phyloP scores from a whole-genome alignment of 1,140 invertebrate species.

The Drosophila orena region DNA sequence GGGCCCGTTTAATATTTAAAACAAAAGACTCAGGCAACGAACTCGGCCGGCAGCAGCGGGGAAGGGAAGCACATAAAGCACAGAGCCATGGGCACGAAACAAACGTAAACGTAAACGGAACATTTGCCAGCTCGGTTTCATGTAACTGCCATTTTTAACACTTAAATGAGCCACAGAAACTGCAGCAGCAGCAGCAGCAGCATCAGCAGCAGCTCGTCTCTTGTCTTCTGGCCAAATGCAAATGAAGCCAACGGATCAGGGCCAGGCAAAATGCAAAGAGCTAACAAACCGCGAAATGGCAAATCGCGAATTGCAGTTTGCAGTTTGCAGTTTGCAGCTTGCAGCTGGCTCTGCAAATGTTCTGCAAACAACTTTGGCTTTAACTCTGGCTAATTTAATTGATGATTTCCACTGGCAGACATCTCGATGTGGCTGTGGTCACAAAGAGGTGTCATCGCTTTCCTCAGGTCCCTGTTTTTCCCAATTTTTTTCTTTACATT shows the following conservation, averaged over 20 bases:
- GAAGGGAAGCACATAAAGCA: conserved; percentile 47
- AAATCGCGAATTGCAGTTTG: conserved; percentile 22
- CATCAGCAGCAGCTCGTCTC: conserved; percentile 2
- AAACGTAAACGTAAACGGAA: conserved; percentile 78
- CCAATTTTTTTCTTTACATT: conserved; percentile 10
- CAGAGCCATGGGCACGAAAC: conserved; percentile 40
- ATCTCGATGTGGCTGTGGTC: conserved; percentile 48
- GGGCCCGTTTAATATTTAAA: conserved; percentile 79
- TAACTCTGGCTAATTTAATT: conserved; percentile 77
- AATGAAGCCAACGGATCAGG: conserved; percentile 55
- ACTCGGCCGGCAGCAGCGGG: conserved; percentile 20
- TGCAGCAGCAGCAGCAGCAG: conserved; percentile 20
- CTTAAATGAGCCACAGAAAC: conserved; percentile 68
- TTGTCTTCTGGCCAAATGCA: conserved; percentile 60
- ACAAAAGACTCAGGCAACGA: conserved; percentile 75
- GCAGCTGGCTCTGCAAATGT: conserved; percentile 58
- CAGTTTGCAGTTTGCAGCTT: conserved; percentile 32
- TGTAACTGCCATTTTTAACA: conserved; percentile 83
- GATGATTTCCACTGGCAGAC: conserved; percentile 75
- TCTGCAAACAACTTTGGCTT: conserved; percentile 65
- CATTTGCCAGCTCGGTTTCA: conserved; percentile 61
- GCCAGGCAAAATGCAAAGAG: conserved; percentile 46
- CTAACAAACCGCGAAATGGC: conserved; percentile 51
- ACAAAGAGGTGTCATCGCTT: conserved; percentile 61
- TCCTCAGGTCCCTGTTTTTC: conserved; percentile 29